These are phyloP conservation scores for Pygoscelis antarcticus DNA, from an alignment of 2,113 vertebrate species.

Conservation along the genomic window DNA sequence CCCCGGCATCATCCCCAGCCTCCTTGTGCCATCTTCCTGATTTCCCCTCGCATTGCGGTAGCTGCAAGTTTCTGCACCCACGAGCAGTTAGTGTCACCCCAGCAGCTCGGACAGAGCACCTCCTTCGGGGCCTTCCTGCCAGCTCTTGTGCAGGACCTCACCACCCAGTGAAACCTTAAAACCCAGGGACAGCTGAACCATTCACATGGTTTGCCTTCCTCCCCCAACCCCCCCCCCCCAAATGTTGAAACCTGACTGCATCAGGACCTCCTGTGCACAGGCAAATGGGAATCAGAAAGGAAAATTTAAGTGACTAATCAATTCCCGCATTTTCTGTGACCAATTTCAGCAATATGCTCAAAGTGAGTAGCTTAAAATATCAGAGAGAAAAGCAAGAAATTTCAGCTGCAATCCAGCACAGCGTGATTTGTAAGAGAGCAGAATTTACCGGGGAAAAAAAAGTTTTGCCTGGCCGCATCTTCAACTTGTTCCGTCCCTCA, in stretches of 20 bases:
- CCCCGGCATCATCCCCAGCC: neutral
- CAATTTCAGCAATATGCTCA: neutral
- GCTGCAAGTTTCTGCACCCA: neutral
- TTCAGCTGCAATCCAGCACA: neutral
- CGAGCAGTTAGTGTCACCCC: neutral
- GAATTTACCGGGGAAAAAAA: neutral
- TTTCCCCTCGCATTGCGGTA: neutral
- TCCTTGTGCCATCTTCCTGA: neutral
- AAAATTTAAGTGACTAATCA: neutral
- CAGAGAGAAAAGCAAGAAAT: neutral
- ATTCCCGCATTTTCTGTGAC: neutral
- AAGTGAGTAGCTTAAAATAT: neutral
- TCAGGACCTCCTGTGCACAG: neutral
- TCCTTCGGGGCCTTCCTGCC: neutral
- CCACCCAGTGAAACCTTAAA: neutral
- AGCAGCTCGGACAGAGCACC: neutral
- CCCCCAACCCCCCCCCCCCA: rapidly evolving
- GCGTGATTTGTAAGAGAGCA: rapidly evolving
- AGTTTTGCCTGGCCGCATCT: neutral
- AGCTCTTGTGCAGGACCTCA: neutral
- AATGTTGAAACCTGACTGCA: neutral
- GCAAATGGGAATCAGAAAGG: neutral
- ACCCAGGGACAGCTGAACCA: neutral
- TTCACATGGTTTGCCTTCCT: neutral
- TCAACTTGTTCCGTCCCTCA: neutral